Evolutionary conservation across 2,888 invertebrate species (phyloP).

Genomic region (Disparrhopalites patrizii): DNA sequence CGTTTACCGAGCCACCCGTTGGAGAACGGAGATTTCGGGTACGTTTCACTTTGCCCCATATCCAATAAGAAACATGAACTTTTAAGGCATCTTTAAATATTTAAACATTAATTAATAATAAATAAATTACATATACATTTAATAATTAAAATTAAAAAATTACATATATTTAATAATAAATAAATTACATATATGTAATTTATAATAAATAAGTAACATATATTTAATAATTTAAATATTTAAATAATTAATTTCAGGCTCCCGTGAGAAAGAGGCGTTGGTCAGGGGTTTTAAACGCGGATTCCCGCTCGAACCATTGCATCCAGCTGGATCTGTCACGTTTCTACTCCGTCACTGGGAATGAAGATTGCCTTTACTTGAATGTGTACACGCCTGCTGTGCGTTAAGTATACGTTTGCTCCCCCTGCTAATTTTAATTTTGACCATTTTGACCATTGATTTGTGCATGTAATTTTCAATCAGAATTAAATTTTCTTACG

Average conservation of each 20-base stretch:
- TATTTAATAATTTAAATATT: too few species aligned
- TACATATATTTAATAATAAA: neutral
- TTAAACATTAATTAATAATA: too few species aligned
- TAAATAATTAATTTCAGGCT: too few species aligned
- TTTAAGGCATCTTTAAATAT: too few species aligned
- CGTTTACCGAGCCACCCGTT: constrained; percentile 38
- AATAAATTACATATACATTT: too few species aligned
- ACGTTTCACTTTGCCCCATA: constrained; percentile 19
- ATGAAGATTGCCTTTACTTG: constrained; percentile 36
- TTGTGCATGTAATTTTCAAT: too few species aligned
- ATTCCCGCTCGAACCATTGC: constrained; percentile 76
- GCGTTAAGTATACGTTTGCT: neutral
- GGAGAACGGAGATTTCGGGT: constrained; percentile 28
- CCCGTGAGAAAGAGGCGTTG: constrained; percentile 84
- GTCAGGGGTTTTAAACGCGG: constrained; percentile 79
- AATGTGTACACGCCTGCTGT: constrained; percentile 40
- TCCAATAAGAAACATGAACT: too few species aligned
- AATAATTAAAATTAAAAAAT: neutral
- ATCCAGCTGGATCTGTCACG: constrained; percentile 60
- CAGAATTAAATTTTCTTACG: neutral
- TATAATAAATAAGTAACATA: neutral
- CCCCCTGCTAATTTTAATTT: too few species aligned
- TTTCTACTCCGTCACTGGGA: constrained; percentile 20
- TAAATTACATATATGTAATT: neutral
- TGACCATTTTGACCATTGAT: neutral